Conservation (phyloP, 2,797 vertebrate species). For the Darevskia nairensis region DNA sequence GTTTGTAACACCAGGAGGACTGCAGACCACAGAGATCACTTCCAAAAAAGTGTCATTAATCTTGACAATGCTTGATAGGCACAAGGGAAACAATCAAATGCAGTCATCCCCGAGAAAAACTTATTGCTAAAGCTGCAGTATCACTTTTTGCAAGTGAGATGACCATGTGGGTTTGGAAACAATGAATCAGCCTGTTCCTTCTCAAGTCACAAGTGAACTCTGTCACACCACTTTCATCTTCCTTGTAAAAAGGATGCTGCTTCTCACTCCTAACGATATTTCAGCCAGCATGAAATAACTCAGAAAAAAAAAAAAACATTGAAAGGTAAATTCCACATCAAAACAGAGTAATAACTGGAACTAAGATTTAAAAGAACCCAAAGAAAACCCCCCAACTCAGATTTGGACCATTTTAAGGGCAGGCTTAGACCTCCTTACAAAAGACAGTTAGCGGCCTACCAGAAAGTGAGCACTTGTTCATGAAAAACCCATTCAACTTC, state of each 20-base stretch:
- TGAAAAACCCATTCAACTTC: conserved; percentile 87
- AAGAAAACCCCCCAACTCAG: conserved; percentile 55
- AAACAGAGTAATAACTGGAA: conserved; percentile 70
- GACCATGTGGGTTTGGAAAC: conserved; percentile 63
- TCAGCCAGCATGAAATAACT: conserved; percentile 69
- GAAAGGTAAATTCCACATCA: conserved; percentile 71
- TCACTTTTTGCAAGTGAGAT: conserved; percentile 77
- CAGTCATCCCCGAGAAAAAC: conserved; percentile 76
- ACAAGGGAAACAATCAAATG: conserved; percentile 77
- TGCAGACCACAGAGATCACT: conserved; percentile 61
- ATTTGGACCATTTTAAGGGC: conserved; percentile 75
- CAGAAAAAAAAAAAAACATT: conserved; percentile 68
- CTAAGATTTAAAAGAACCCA: conserved; percentile 63
- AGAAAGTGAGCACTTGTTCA: conserved; percentile 84
- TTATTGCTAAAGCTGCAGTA: conserved; percentile 84
- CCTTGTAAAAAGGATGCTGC: conserved; percentile 75
- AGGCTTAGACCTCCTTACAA: conserved; percentile 82
- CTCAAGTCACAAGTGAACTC: conserved; percentile 63
- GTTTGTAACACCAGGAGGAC: conserved; percentile 62
- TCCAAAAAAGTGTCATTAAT: conserved; percentile 72
- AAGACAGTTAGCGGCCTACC: conserved; percentile 87
- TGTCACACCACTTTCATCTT: conserved; percentile 58
- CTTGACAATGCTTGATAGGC: conserved; percentile 79
- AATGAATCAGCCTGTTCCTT: conserved; percentile 60
- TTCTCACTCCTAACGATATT: conserved; percentile 66